Evolutionary conservation across 2,797 vertebrate species (phyloP).

Genomic region (Micromesistius poutassou): DNA sequence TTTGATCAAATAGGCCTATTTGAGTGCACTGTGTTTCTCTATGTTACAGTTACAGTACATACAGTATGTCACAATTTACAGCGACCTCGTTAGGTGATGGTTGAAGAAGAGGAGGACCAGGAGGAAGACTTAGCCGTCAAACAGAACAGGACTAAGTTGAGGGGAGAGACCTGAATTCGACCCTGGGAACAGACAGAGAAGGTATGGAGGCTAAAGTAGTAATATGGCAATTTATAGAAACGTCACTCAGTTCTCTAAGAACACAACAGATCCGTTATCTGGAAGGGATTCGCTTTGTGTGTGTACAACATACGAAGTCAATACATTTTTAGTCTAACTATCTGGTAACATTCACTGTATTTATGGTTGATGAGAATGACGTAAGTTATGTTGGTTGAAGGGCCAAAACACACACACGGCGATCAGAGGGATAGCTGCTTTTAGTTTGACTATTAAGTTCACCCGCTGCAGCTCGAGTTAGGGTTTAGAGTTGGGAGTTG

Average conservation of each 20-base stretch:
- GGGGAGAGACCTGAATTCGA: not conserved
- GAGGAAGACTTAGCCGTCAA: too few relatives aligned
- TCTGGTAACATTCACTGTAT: not conserved
- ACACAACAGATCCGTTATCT: too few relatives aligned
- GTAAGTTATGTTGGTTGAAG: not conserved
- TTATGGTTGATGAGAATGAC: too few relatives aligned
- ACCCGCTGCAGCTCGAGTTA: not conserved
- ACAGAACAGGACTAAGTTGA: not conserved
- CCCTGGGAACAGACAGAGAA: not conserved
- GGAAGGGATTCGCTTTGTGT: not conserved
- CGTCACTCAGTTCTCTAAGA: too few relatives aligned
- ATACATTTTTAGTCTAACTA: not conserved
- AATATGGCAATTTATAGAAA: not conserved
- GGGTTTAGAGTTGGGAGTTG: too few relatives aligned
- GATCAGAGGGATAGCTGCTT: not conserved
- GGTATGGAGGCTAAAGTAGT: not conserved
- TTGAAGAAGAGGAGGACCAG: too few relatives aligned
- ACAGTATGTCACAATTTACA: too few relatives aligned
- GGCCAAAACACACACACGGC: not conserved
- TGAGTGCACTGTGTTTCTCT: too few relatives aligned
- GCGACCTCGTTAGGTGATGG: too few relatives aligned
- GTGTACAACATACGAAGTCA: not conserved
- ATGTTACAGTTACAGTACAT: too few relatives aligned
- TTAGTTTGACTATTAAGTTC: not conserved
- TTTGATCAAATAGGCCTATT: too few relatives aligned